A percentile compares a stretch with the other conserved stretches of the same genome.
These are phyloP conservation scores for Drosophila longiperda DNA, from an alignment of 2,888 invertebrate genomes.

Conservation along the genomic window DNA sequence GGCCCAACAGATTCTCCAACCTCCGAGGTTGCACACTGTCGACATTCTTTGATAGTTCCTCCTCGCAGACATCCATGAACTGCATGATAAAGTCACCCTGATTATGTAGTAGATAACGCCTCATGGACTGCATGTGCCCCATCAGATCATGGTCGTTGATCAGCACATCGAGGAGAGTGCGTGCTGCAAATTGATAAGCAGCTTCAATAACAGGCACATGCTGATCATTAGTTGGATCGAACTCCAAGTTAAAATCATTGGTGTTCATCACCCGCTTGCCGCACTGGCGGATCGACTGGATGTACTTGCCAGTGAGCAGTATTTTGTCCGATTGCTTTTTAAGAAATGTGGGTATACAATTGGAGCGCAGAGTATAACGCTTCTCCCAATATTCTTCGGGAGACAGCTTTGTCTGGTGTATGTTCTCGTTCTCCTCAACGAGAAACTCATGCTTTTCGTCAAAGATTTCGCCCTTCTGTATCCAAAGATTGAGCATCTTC, in stretches of 20 bases:
- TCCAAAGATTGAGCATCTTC: slow-evolving; percentile 96
- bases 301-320: slow-evolving; percentile 97
- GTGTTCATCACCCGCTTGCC: slow-evolving; percentile 88
- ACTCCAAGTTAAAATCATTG: slow-evolving; percentile 85
- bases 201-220: slow-evolving; percentile 91
- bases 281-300: slow-evolving; percentile 98
- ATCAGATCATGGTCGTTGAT: slow-evolving; percentile 96
- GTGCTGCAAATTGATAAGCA: slow-evolving; percentile 96
- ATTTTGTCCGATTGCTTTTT: slow-evolving; percentile 95
- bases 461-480: slow-evolving; percentile 95
- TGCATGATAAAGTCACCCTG: slow-evolving; percentile 97
- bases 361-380: slow-evolving; percentile 92
- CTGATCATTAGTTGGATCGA: slow-evolving; percentile 87
- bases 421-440: slow-evolving; percentile 94
- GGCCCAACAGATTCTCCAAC: slow-evolving; percentile 94
- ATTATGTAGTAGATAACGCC: slow-evolving; percentile 95
- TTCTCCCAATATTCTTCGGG: slow-evolving; percentile 99
- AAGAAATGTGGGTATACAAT: slow-evolving; percentile 94
- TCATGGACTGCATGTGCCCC: slow-evolving; percentile 93
- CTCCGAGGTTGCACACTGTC: slow-evolving; percentile 95
- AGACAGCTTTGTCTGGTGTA: slow-evolving; percentile 92
- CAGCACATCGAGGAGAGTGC: slow-evolving; percentile 93
- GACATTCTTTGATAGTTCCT: slow-evolving; percentile 95
- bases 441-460: slow-evolving; percentile 96
- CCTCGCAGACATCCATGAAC: slow-evolving; percentile 97